Conservation (phyloP, 2,888 invertebrate genomes). For the Anthrax anthrax region DNA sequence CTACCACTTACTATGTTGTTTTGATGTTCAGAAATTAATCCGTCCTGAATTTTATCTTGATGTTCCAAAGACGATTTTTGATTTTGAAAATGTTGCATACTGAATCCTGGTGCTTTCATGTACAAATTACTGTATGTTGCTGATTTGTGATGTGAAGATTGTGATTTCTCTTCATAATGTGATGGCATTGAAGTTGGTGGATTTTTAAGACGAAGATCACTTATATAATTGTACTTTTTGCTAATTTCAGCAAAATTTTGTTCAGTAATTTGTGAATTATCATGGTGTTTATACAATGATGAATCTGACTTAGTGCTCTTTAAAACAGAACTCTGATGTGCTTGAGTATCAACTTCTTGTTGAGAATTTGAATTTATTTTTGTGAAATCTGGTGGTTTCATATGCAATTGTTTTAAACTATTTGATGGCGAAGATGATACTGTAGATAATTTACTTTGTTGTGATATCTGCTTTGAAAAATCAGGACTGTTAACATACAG, state of each 20-base stretch:
- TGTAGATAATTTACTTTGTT: slow-evolving; percentile 1
- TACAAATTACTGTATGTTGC: slow-evolving; percentile 10
- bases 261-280: slow-evolving; percentile 8
- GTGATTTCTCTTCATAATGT: neutral
- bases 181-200: slow-evolving; percentile 2
- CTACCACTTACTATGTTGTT: neutral
- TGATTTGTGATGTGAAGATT: neutral
- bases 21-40: neutral
- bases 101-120: slow-evolving; percentile 14
- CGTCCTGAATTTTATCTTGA: neutral
- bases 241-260: slow-evolving; percentile 16
- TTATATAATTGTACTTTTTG: slow-evolving; percentile 15
- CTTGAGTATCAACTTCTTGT: neutral
- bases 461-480: slow-evolving; percentile 9
- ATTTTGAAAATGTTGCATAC: slow-evolving; percentile 9
- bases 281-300: slow-evolving; percentile 1
- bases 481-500: slow-evolving; percentile 13
- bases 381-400: slow-evolving; percentile 15
- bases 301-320: slow-evolving; percentile 8
- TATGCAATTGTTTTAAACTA: slow-evolving; percentile 11
- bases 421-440: neutral
- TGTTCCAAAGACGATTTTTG: neutral
- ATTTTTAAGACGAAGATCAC: slow-evolving; percentile 15
- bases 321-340: neutral
- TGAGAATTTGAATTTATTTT: slow-evolving; percentile 3